Conservation (phyloP, 2,797 vertebrate species). For the Rhinichthys osculus region DNA sequence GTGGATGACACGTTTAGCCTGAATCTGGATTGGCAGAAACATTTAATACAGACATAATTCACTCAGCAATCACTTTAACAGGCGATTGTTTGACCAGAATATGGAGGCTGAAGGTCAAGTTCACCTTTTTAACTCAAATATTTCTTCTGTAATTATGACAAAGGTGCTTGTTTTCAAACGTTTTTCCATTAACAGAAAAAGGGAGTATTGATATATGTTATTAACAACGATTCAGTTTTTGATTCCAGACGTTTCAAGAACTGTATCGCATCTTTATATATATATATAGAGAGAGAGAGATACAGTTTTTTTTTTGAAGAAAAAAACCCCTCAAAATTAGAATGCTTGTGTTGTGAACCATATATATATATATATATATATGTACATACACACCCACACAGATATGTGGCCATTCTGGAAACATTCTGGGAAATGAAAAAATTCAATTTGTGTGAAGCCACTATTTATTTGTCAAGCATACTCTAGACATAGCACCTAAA, state of each 20-base stretch:
- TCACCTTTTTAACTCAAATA: neutral
- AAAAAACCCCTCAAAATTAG: no score
- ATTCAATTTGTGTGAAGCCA: neutral
- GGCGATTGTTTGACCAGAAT: neutral
- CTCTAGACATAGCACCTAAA: neutral
- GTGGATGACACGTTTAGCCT: neutral
- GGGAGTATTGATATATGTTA: neutral
- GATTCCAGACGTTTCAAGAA: no score
- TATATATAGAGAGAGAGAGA: no score
- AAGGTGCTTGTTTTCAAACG: neutral
- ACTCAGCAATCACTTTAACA: neutral
- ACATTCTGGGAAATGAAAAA: neutral
- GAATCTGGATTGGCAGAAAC: neutral
- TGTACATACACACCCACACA: no score
- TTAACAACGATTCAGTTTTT: neutral
- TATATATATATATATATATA: no score
- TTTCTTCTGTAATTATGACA: neutral
- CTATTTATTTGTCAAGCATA: conserved; percentile 1
- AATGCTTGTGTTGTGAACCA: no score
- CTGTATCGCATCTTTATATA: no score
- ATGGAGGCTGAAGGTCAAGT: neutral
- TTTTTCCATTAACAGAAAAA: neutral
- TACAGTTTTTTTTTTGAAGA: no score
- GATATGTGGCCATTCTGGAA: neutral
- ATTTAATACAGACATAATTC: neutral